These are phyloP conservation scores for Penaeus vannamei DNA, from an alignment of 1,140 invertebrate species.

Conservation along the genomic window DNA sequence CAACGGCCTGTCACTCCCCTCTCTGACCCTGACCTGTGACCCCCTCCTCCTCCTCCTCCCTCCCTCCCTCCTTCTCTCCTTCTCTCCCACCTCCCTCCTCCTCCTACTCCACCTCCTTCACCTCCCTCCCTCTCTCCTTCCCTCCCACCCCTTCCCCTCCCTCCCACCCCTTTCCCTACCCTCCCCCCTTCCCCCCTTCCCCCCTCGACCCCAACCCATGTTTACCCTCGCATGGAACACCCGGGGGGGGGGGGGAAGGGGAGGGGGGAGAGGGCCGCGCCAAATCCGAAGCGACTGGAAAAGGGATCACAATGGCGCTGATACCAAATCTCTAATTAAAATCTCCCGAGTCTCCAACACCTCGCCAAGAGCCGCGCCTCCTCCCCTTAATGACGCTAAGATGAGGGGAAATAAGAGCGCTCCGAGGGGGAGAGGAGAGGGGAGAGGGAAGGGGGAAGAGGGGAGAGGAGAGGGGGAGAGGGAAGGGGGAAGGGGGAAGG, in stretches of 20 bases:
- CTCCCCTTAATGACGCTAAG: no score
- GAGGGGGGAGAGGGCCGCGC: no score
- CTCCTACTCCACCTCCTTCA: neutral
- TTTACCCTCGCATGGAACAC: neutral
- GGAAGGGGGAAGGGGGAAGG: neutral
- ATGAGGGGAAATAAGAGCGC: no score
- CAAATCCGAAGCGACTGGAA: no score
- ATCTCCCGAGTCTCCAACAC: no score
- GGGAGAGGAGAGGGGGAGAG: neutral
- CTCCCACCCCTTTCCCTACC: no score
- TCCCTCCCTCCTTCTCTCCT: neutral
- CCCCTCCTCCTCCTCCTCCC: neutral
- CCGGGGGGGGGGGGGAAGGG: no score
- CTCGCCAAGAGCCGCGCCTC: no score
- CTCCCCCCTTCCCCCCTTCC: neutral
- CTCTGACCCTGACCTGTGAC: constrained; percentile 41
- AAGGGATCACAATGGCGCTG: neutral
- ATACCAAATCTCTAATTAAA: no score
- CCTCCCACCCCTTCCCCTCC: neutral
- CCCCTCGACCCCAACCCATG: neutral
- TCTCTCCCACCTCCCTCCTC: no score
- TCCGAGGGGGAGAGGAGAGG: neutral
- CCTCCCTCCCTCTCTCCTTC: neutral
- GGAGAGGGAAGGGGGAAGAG: neutral
- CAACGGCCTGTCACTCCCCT: constrained; percentile 47